These are phyloP conservation scores for Aix galericulata DNA, from an alignment of 2,113 vertebrate genomes.

Conservation along the genomic window DNA sequence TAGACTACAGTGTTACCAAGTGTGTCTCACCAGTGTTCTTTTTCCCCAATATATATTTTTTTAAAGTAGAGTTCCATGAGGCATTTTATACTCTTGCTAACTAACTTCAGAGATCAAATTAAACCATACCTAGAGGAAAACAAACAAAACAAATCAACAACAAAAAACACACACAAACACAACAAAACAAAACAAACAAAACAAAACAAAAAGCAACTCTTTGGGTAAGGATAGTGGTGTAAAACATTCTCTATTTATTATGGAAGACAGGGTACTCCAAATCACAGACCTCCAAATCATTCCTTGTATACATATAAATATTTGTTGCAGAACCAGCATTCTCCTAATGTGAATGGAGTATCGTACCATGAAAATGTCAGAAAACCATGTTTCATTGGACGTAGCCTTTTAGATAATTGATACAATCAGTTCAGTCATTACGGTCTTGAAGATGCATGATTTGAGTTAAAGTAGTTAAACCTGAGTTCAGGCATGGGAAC, in stretches of 20 bases:
- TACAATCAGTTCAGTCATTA: neutral
- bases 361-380: neutral
- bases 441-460: neutral
- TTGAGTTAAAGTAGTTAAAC: neutral
- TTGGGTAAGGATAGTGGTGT: neutral
- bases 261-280: neutral
- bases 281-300: neutral
- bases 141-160: neutral
- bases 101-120: neutral
- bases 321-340: neutral
- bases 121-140: neutral
- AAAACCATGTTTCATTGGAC: neutral
- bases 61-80: neutral
- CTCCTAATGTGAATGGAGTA: neutral
- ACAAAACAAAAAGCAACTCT: neutral
- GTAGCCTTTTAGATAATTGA: neutral
- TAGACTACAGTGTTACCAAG: neutral
- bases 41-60: neutral
- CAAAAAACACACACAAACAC: neutral
- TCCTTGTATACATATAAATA: neutral
- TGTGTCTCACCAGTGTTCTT: neutral
- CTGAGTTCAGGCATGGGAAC: neutral
- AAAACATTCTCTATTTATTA: neutral
- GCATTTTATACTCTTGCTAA: neutral
- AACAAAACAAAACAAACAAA: accelerated